Evolutionary conservation across 2,797 vertebrate species (phyloP), one percentile per base, ranked within the genome.

Genomic region (Muraenolepis orangiensis): DNA sequence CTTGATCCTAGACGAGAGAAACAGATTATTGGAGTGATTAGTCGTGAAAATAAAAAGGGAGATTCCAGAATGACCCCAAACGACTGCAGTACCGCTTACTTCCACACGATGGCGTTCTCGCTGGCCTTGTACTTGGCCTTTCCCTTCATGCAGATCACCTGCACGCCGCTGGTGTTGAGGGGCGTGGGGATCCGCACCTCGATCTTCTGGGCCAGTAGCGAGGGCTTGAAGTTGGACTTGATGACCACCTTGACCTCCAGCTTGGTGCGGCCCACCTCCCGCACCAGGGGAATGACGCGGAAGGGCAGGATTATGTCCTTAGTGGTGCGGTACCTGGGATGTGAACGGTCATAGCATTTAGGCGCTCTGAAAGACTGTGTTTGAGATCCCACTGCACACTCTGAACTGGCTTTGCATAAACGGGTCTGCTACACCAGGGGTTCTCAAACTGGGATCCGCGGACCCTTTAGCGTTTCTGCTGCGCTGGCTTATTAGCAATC

Each of bases 81-180:
- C 6, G 20, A n/a, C n/a, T 14, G 14, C 8, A 10, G 6, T 68
- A 18, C 23, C 5, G 96, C 98, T 96, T 86, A 99, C 98, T 99
- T 99, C 98, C 98, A 99, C 31, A 99, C 98, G 6, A 99, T 99
- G 93, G 98, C 98, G 32, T 99, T 99, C 93, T 99, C 98, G 73
- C 98, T 99, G 94, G 98, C 98, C 91, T 99, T 99, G 93, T 99
- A 99, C 91, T 99, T 99, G 0, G 98, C 98, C 86, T 99, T 99
- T 86, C 98, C 98, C 93, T 99, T 99, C 98, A 99, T 99, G 87
- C 98, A 99, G 93, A 99, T 99, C 83, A 99, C 98, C 87, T 99
- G 98, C 76, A 99, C 98, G 0, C 98, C 98, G 2, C 98, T 99
- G 81, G 98, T 99, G 89, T 99, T 99, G 79, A 99, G 93, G 0